Evolutionary conservation across 2,797 vertebrate species (phyloP).

Genomic region (Gorsachius magnificus): DNA sequence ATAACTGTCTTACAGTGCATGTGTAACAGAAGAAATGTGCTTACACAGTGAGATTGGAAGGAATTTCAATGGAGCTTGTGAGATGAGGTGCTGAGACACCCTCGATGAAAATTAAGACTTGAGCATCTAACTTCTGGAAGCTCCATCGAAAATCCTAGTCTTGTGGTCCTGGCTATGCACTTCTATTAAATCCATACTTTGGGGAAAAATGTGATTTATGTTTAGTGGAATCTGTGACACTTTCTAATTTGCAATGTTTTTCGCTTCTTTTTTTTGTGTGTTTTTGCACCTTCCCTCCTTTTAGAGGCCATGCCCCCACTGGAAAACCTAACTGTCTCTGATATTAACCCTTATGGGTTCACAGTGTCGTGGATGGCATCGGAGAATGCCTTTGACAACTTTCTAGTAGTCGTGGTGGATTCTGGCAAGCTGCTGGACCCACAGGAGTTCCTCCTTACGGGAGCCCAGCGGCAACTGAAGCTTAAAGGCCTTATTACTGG

Average conservation of each 20-base stretch:
- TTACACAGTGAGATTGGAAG: background rate
- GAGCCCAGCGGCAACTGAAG: constrained; percentile 88
- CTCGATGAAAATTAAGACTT: background rate
- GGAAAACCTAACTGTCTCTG: constrained; percentile 94
- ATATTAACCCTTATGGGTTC: constrained; percentile 92
- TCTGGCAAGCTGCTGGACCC: constrained; percentile 95
- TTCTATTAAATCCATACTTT: background rate
- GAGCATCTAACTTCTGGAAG: background rate
- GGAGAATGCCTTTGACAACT: constrained; percentile 88
- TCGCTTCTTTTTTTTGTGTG: constrained; percentile 14
- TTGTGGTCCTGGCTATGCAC: background rate
- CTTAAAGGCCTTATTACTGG: constrained; percentile 96
- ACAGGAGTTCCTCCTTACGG: constrained; percentile 90
- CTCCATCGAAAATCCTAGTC: background rate
- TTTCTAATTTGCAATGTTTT: constrained; percentile 71
- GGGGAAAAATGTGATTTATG: background rate
- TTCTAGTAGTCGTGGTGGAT: constrained; percentile 92
- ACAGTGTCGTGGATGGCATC: constrained; percentile 88
- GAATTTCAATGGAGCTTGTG: background rate
- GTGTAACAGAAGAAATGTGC: background rate
- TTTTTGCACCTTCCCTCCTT: constrained; percentile 73
- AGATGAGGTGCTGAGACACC: background rate
- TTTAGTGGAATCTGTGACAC: background rate
- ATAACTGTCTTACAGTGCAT: background rate
- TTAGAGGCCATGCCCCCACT: constrained; percentile 91